Base-by-base conservation (phyloP, 2,888 invertebrate species). In the Mycalesis mineus region DNA sequence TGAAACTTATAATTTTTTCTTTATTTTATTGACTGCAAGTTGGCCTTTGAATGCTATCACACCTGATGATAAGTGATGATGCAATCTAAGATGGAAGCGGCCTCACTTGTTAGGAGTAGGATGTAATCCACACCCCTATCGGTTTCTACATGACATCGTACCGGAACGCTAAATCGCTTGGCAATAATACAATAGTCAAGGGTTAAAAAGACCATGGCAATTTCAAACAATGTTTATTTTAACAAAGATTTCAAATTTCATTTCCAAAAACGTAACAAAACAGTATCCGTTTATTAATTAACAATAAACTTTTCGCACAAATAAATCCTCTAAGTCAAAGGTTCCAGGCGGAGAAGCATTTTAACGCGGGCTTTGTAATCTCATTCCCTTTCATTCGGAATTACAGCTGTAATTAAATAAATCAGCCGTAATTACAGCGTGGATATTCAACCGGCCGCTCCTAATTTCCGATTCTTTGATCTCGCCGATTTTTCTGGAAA, bases 211-310 rank as follows among this genome's bases (percentile, higher is more conserved):
- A n/a, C n/a, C n/a, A n/a, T n/a, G n/a, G n/a, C n/a, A n/a, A n/a
- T n/a, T n/a, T n/a, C n/a, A n/a, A 22, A 22, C 22, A 22, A 22
- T 22, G 22, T 22, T 22, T 4, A 22, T 22, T 5, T 22, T 39
- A 39, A 9, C 29, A 8, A 29, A 8, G n/a, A 28, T 29, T 28
- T 8, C 6, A 45, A 2, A 1, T 45, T 45, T 7, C 29, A 4
- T 14, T 13, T 31, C 7, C n/a, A 31, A 31, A 47, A 55, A 40
- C 40, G 13, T 39, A 41, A 47, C 15, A 8, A 7, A 41, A 49
- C 40, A 52, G 29, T 52, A 72, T 71, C 51, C 42, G 42, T 52
- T 51, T 55, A 61, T 55, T 57, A 58, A 61, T 57, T 47, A 61
- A 55, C 61, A 44, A 55, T 58, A 58, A 52, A 58, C 28, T 55